Conservation (phyloP, 2,797 vertebrate species). For the Aselliscus stoliczkanus region DNA sequence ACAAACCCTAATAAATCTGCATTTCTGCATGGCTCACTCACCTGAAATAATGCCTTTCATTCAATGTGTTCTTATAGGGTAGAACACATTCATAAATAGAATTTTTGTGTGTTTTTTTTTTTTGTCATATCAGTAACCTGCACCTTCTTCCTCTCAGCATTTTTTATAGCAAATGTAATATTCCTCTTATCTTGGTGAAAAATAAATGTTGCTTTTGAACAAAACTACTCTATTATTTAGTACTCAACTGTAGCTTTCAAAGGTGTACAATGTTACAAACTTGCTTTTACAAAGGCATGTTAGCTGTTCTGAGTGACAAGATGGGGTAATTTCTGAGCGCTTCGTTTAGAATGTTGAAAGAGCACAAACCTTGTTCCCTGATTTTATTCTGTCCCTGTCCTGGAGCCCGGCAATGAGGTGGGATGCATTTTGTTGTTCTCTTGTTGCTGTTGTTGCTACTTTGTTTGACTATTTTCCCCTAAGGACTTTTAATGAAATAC, state of each 20-base stretch:
- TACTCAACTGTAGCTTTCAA: constrained; percentile 44
- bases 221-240: constrained; percentile 62
- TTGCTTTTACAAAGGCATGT: background rate
- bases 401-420: accelerated
- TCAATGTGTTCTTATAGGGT: constrained; percentile 65
- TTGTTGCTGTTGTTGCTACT: background rate
- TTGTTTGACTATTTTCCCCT: background rate
- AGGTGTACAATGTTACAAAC: background rate
- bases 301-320: background rate
- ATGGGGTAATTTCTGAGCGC: background rate
- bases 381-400: no score
- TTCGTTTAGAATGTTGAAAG: background rate
- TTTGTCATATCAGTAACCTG: constrained; percentile 69
- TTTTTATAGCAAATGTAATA: constrained; percentile 69
- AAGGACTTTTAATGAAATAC: background rate
- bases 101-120: constrained; percentile 47
- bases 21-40: constrained; percentile 42
- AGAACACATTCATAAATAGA: constrained; percentile 68
- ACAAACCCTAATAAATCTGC: constrained; percentile 54
- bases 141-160: constrained; percentile 62
- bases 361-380: accelerated
- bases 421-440: background rate
- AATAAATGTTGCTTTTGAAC: constrained; percentile 83
- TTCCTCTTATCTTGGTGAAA: constrained; percentile 69
- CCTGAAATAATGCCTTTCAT: constrained; percentile 57